Percentiles rank a stretch among this genome's conserved stretches.
Evolutionary conservation across 2,797 vertebrate species (phyloP).

Genomic region (Sarcophilus harrisii): DNA sequence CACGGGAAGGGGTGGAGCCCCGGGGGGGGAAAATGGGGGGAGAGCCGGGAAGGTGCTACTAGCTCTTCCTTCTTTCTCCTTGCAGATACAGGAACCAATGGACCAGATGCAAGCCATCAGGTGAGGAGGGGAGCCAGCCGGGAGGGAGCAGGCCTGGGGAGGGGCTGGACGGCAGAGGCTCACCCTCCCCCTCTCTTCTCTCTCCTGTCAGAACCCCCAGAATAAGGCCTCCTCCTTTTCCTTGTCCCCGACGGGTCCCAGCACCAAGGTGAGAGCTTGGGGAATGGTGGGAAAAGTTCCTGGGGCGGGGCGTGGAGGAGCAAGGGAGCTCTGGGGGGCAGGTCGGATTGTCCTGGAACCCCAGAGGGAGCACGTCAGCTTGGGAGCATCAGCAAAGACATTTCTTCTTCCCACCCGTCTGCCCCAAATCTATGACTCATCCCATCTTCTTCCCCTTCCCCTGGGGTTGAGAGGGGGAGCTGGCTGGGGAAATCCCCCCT

Average conservation of each 20-base stretch:
- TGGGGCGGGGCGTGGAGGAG: background rate
- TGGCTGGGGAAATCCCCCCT: conserved; percentile 81
- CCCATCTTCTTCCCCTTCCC: conserved; percentile 79
- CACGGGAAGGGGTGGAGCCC: background rate
- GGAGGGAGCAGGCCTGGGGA: background rate
- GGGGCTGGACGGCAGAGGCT: background rate
- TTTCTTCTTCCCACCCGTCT: conserved; percentile 71
- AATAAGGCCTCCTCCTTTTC: conserved; percentile 92
- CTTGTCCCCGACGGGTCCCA: conserved; percentile 88
- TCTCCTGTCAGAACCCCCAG: conserved; percentile 87
- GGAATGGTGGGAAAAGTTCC: background rate
- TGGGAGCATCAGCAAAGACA: conserved; percentile 27
- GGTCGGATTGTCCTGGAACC: background rate
- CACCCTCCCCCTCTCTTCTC: background rate
- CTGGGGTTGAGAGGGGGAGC: conserved; percentile 72
- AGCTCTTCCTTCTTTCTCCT: conserved; percentile 69
- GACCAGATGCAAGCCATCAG: conserved; percentile 94
- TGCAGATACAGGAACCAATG: conserved; percentile 93
- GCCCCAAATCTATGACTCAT: conserved; percentile 77
- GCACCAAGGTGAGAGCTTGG: conserved; percentile 87
- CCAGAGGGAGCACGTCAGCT: background rate
- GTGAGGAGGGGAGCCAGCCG: conserved; percentile 77
- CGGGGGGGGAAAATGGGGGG: background rate
- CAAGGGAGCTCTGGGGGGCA: too few relatives aligned
- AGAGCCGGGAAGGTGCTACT: background rate